These are phyloP conservation scores for Xylocopa sonorina DNA, from an alignment of 1,140 invertebrate genomes.

Conservation along the genomic window DNA sequence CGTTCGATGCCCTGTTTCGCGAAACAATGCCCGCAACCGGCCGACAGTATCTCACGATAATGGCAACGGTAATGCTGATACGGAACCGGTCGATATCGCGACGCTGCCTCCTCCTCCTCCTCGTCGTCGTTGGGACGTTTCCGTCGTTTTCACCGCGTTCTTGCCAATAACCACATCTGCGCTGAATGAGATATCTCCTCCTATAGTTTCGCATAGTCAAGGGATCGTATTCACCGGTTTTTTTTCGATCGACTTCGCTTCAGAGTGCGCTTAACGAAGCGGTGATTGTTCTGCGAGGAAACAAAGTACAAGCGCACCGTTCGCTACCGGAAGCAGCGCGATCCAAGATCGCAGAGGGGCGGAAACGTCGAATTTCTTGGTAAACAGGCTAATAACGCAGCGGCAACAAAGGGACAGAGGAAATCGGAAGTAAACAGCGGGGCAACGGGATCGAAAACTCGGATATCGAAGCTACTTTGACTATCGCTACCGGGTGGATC, in stretches of 20 bases:
- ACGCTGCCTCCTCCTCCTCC: too few species aligned
- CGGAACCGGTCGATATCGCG: background rate
- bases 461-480: constrained; percentile 58
- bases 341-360: too few species aligned
- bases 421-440: constrained; percentile 25
- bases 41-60: constrained; percentile 10
- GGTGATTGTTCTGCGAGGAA: too few species aligned
- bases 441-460: constrained; percentile 48
- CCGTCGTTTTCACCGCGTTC: background rate
- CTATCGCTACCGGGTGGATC: background rate
- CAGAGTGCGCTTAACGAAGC: too few species aligned
- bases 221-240: too few species aligned
- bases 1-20: constrained; percentile 9
- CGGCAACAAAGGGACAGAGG: background rate
- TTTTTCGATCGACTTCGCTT: background rate
- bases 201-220: too few species aligned
- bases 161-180: background rate
- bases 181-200: too few species aligned
- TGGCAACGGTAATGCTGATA: constrained; percentile 3
- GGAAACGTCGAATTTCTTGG: too few species aligned
- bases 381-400: background rate
- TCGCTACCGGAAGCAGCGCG: too few species aligned
- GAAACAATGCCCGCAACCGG: constrained; percentile 37
- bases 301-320: too few species aligned
- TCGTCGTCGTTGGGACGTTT: background rate